Evolutionary conservation across 2,888 invertebrate genomes (phyloP).

Genomic region (Agapetus fuscipes): DNA sequence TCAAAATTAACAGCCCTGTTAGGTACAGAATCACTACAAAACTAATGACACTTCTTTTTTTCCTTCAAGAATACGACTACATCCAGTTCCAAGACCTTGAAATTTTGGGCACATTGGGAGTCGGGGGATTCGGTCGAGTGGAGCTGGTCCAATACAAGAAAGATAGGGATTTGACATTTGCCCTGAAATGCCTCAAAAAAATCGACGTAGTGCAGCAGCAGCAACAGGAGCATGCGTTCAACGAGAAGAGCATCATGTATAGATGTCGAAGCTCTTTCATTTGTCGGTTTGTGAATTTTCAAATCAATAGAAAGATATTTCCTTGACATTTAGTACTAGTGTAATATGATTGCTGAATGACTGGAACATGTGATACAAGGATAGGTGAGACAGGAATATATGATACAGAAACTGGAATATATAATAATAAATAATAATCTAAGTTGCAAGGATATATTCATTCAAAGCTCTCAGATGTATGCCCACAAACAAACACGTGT

Average conservation of each 20-base stretch:
- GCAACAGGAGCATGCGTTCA: slow-evolving; percentile 82
- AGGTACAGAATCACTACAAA: too few relatives aligned
- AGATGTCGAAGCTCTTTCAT: slow-evolving; percentile 71
- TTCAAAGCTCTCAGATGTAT: too few relatives aligned
- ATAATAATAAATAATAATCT: too few relatives aligned
- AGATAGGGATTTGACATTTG: slow-evolving; percentile 53
- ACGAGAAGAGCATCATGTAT: slow-evolving; percentile 79
- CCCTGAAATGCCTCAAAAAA: slow-evolving; percentile 83
- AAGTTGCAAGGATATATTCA: too few relatives aligned
- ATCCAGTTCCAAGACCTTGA: slow-evolving; percentile 71
- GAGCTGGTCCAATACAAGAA: slow-evolving; percentile 60
- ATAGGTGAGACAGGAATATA: too few relatives aligned
- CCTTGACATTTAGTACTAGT: neutral
- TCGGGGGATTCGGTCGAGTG: slow-evolving; percentile 88
- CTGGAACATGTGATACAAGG: neutral
- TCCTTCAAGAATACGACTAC: slow-evolving; percentile 48
- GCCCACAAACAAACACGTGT: too few relatives aligned
- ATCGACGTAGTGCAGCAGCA: slow-evolving; percentile 80
- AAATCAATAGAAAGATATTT: too few relatives aligned
- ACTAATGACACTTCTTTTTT: slow-evolving; percentile 6
- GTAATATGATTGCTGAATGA: neutral
- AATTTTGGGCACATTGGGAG: slow-evolving; percentile 76
- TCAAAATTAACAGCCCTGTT: too few relatives aligned
- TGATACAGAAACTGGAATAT: neutral
- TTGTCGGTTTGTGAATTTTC: slow-evolving; percentile 57